These are phyloP conservation scores for Potorous gilbertii DNA, from an alignment of 2,797 vertebrate species.

Conservation along the genomic window DNA sequence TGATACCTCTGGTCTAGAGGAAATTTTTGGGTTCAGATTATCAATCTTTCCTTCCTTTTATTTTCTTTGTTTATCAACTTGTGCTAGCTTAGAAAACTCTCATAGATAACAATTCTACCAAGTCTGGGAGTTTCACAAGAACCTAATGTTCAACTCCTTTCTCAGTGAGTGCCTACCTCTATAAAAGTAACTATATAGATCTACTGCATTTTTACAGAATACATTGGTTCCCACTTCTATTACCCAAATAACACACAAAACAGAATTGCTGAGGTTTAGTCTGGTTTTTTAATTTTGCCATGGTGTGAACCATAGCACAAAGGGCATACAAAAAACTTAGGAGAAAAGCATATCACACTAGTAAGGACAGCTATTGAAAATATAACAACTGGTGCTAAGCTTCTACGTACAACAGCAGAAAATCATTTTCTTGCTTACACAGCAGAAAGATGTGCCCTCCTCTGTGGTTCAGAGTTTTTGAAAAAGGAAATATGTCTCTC, in stretches of 20 bases:
- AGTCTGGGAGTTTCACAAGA: background rate
- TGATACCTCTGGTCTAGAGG: background rate
- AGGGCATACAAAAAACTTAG: background rate
- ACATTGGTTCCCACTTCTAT: background rate
- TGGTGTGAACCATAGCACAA: background rate
- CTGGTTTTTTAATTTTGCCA: background rate
- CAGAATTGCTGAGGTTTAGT: background rate
- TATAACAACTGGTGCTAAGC: background rate
- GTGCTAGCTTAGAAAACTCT: background rate
- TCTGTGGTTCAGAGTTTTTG: background rate
- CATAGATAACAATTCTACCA: background rate
- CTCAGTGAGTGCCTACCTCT: background rate
- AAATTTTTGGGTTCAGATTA: background rate
- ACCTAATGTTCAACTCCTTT: background rate
- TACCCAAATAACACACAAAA: background rate
- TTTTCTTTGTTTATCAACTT: background rate
- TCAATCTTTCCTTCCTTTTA: background rate
- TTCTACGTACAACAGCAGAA: background rate
- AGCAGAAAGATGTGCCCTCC: background rate
- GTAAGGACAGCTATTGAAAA: background rate
- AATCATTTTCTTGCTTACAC: background rate
- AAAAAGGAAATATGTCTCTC: background rate
- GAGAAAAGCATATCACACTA: background rate
- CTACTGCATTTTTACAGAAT: background rate
- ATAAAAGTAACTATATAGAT: background rate